Conservation (phyloP, 2,797 vertebrate species). For the Linurgus olivaceus region DNA sequence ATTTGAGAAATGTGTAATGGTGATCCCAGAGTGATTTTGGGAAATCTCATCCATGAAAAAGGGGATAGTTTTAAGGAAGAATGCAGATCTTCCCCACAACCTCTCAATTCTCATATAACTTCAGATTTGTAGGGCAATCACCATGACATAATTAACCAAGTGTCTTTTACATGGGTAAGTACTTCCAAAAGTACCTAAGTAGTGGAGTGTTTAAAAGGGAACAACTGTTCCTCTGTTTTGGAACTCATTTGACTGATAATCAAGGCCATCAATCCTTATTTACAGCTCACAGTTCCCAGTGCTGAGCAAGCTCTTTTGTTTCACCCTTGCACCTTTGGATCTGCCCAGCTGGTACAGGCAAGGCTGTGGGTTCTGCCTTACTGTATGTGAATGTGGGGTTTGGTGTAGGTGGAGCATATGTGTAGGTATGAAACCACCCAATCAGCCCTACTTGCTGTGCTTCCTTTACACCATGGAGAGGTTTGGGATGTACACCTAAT, state of each 20-base stretch:
- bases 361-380: no score
- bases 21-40: background rate
- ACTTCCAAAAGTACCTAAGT: background rate
- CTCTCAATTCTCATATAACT: background rate
- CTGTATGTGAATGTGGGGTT: background rate
- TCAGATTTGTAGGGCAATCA: background rate
- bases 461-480: background rate
- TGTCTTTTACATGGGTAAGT: background rate
- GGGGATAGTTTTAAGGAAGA: background rate
- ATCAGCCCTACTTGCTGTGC: no score
- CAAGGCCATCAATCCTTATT: background rate
- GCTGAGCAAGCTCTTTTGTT: background rate
- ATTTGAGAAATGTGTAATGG: background rate
- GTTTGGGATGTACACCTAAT: background rate
- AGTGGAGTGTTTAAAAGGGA: background rate
- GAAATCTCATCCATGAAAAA: background rate
- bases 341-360: background rate
- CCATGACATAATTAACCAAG: background rate
- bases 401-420: background rate
- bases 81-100: background rate
- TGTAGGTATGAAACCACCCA: background rate
- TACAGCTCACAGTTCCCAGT: background rate
- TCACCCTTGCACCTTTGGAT: background rate
- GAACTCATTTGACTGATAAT: background rate
- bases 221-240: background rate